Evolutionary conservation across 2,888 invertebrate species (phyloP), one percentile per base, ranked within the genome.

Genomic region (Trichopria drosophilae): DNA sequence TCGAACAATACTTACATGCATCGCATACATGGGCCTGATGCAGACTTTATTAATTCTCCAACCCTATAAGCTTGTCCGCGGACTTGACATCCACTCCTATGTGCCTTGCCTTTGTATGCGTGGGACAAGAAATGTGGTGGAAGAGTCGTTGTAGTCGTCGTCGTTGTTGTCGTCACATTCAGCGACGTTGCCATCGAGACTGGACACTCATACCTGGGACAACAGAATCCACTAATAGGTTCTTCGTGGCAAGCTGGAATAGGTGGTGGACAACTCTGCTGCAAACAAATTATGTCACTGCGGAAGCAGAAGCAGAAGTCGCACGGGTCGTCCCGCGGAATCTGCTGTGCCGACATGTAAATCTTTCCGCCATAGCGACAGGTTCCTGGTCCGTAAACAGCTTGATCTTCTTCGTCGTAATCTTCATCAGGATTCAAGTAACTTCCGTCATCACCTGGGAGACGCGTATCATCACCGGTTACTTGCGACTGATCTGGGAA

Each of bases 231-330:
- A 75, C 85, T 84, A 65, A 95, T 94, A 13, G 91, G 88, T 76
- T 94, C 93, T 73, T 93, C 92, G 74, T 89, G 90, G 68, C 94
- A 95, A 50, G 90, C 89, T 40, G 88, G 86, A 65, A 94, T 93
- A 29, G 94, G 94, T 40, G 94, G 94, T 43, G 94, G 94, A 77
- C 94, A 95, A 67, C 93, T 93, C 77, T 95, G 94, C 77, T 94
- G 93, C 59, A 94, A 80, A 66, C 94, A 95, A 68, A 95, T 94
- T 65, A 95, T 94, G 71, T 94, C 93, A 73, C 93, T 92, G 76
- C 94, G 84, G 81, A 94, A 95, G 80, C 94, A 95, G 86, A 95
- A 94, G 77, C 94, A 95, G 81, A 94, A 95, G 73, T 94, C 93
- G 74, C 94, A 95, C 18, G 94, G 93, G 79, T 95, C 93, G 64